Base-by-base conservation (phyloP, 2,113 vertebrate species). In the Forbesichthys papilliferus region DNA sequence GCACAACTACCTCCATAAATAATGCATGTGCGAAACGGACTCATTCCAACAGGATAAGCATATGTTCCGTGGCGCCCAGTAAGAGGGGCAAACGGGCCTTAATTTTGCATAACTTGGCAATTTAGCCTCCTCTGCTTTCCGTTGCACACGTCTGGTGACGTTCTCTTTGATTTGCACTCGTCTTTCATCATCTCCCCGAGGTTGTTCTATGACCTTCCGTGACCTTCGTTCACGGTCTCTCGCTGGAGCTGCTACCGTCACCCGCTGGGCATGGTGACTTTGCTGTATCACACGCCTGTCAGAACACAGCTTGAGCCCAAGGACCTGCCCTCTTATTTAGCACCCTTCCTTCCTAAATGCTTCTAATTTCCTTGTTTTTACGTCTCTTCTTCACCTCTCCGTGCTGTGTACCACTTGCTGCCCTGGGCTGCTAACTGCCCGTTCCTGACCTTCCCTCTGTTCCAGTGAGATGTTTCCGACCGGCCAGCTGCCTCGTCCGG, bases 361-460 rank as follows among this genome's bases (percentile, higher is more conserved):
- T 52, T 14, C 49, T 52, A 11, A 4, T 52, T 4, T 52, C 11
- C 49, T 52, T 11, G 9, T 52, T 1, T 52, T 12, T 11, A 52
- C 11, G 9, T 52, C 11, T 10, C 49, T 12, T 52, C 11, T 10
- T 14, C 49, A 49, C 48, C 48, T 58, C 9, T 58, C 18, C 11
- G 1, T 11, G 11, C 33, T 49, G 58, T 65, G 65, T 36, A 69
- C 42, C 48, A 52, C 56, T 33, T 16, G 11, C 61, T 54, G 14
- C 55, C 51, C 71, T 70, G 58, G 60, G 72, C 79, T 75, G 46
- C 48, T 57, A 75, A 34, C 3, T 16, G 55, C n/a, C 62, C 36
- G 2, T 51, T 16, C 16, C 16, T 78, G 82, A 88, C 89, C 86
- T 89, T 86, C 70, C 66, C 70, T 57, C 20, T 51, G 68, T 62